phyloP scores from a whole-genome alignment of 2,888 invertebrate genomes.

The Polietes domitor region DNA sequence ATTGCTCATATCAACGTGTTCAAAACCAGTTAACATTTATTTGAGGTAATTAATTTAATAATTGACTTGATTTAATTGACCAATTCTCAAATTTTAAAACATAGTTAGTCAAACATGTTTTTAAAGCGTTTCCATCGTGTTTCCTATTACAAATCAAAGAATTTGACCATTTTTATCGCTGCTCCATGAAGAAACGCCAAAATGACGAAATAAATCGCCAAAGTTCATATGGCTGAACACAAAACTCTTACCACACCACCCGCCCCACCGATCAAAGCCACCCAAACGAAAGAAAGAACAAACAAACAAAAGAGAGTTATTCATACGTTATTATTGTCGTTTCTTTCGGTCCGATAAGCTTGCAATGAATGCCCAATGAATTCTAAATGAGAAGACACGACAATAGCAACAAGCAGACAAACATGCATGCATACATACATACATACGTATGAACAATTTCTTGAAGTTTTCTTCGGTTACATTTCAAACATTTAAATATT shows the following conservation, averaged over 20 bases:
- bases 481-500: constrained; percentile 41
- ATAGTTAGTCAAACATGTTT: too few relatives aligned
- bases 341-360: constrained; percentile 10
- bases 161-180: too few relatives aligned
- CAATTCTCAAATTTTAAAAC: too few relatives aligned
- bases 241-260: background rate
- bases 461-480: constrained; percentile 26
- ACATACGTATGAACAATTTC: background rate
- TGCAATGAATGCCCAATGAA: constrained; percentile 58
- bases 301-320: background rate
- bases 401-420: background rate
- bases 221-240: background rate
- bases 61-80: too few relatives aligned
- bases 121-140: too few relatives aligned
- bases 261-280: constrained; percentile 10
- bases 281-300: constrained; percentile 10
- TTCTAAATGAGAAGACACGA: constrained; percentile 45
- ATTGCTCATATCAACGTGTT: too few relatives aligned
- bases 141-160: too few relatives aligned
- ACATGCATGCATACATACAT: too few relatives aligned
- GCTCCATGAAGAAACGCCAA: background rate
- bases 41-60: too few relatives aligned
- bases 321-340: constrained; percentile 17
- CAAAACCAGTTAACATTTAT: too few relatives aligned
- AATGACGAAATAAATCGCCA: background rate